phyloP scores from a whole-genome alignment of 2,888 invertebrate genomes.

The Lasioglossum villosulum region DNA sequence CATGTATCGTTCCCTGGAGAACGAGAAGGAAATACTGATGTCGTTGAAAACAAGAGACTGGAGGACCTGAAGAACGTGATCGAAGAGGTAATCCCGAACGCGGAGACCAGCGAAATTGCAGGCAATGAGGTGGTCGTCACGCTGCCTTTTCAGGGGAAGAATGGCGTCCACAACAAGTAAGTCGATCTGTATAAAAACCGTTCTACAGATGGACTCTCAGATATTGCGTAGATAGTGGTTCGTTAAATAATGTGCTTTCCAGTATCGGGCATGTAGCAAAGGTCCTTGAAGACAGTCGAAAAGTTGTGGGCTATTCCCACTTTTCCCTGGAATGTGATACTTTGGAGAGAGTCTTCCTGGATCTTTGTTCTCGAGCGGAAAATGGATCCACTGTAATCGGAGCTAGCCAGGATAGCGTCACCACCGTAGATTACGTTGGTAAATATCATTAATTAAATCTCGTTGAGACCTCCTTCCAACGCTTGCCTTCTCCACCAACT shows the following conservation, averaged over 20 bases:
- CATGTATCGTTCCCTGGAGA: constrained; percentile 84
- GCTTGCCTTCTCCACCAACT: no score
- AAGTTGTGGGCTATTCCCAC: constrained; percentile 84
- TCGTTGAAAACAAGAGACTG: constrained; percentile 70
- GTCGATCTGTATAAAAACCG: constrained; percentile 69
- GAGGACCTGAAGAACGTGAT: constrained; percentile 84
- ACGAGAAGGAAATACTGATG: constrained; percentile 50
- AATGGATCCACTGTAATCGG: constrained; percentile 59
- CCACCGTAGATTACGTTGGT: constrained; percentile 62
- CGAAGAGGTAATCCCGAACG: constrained; percentile 85
- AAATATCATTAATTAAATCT: constrained; percentile 9
- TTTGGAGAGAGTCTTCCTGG: constrained; percentile 88
- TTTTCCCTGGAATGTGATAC: constrained; percentile 87
- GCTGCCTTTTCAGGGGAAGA: constrained; percentile 86
- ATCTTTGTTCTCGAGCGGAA: constrained; percentile 85
- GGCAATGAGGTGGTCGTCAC: constrained; percentile 84
- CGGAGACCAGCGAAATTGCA: constrained; percentile 83
- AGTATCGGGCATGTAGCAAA: constrained; percentile 85
- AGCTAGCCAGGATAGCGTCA: constrained; percentile 68
- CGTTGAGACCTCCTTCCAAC: no score
- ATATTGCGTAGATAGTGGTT: not conserved
- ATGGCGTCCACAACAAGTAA: constrained; percentile 86
- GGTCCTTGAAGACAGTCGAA: constrained; percentile 85
- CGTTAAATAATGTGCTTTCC: constrained; percentile 48
- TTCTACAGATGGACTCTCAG: not conserved